Percentiles rank a stretch among this genome's conserved stretches.
These are phyloP conservation scores for Rhabdomys dilectus DNA, from an alignment of 2,113 vertebrate species.

Conservation along the genomic window DNA sequence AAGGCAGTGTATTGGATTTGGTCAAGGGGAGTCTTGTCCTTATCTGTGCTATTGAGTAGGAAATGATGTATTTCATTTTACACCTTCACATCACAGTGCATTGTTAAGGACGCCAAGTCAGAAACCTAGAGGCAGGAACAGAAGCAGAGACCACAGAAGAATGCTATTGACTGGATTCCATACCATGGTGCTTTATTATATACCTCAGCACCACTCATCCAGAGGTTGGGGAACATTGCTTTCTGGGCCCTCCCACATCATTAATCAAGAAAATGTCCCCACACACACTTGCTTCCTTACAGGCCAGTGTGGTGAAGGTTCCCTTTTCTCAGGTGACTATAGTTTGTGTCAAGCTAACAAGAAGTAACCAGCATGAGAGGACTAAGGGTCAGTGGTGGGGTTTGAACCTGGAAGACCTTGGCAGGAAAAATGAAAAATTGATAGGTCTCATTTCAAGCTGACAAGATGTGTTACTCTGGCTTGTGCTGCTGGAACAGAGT, in stretches of 20 bases:
- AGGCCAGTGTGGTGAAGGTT: neutral
- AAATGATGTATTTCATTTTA: neutral
- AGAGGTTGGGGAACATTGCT: neutral
- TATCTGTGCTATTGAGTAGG: neutral
- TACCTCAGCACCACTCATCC: neutral
- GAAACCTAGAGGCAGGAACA: neutral
- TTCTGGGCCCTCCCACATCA: neutral
- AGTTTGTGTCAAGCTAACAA: neutral
- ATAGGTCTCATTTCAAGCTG: neutral
- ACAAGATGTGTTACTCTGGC: neutral
- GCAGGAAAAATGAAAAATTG: neutral
- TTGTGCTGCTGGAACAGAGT: neutral
- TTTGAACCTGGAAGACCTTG: neutral
- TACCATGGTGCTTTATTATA: neutral
- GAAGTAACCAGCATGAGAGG: neutral
- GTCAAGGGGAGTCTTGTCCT: neutral
- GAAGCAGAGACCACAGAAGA: neutral
- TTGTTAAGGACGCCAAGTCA: neutral
- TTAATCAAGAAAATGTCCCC: neutral
- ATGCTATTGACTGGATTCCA: neutral
- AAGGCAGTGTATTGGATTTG: neutral
- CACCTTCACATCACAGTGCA: neutral
- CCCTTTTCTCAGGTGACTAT: neutral
- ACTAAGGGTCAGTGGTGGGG: neutral
- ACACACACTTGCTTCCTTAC: neutral